Percentiles rank a stretch among this genome's conserved stretches.
These are phyloP conservation scores for Euura lappo DNA, from an alignment of 1,140 invertebrate species.

Conservation along the genomic window DNA sequence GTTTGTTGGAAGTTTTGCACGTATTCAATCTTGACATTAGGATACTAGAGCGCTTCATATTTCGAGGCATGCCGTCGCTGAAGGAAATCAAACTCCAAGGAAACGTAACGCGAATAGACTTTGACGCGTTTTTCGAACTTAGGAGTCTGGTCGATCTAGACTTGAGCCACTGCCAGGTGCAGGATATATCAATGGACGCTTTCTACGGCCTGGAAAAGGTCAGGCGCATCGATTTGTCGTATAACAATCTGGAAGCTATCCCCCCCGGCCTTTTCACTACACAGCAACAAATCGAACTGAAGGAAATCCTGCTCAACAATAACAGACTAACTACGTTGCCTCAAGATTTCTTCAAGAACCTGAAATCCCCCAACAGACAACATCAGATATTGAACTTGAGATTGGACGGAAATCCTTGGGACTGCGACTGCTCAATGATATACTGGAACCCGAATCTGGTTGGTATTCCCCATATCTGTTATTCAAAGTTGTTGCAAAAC, in stretches of 20 bases:
- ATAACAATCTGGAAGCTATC: constrained; percentile 66
- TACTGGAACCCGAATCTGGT: constrained; percentile 65
- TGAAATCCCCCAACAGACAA: constrained; percentile 49
- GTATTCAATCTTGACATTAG: constrained; percentile 65
- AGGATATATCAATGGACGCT: constrained; percentile 71
- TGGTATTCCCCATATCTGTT: constrained; percentile 16
- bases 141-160: constrained; percentile 65
- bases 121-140: constrained; percentile 71
- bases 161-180: constrained; percentile 67
- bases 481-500: not conserved
- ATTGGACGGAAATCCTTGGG: constrained; percentile 72
- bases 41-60: constrained; percentile 65
- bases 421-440: constrained; percentile 71
- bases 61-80: constrained; percentile 66
- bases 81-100: constrained; percentile 64
- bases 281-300: constrained; percentile 65
- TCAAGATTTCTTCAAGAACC: constrained; percentile 62
- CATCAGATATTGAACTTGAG: constrained; percentile 57
- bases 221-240: constrained; percentile 66
- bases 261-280: constrained; percentile 65
- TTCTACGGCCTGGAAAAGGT: constrained; percentile 70
- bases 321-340: constrained; percentile 68
- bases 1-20: constrained; percentile 60
- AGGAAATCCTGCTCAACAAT: constrained; percentile 67
- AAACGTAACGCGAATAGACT: constrained; percentile 65